A percentile compares a stretch with the other conserved stretches of the same genome.
phyloP scores from a whole-genome alignment of 2,797 vertebrate genomes.

The Phrynocephalus forsythii region DNA sequence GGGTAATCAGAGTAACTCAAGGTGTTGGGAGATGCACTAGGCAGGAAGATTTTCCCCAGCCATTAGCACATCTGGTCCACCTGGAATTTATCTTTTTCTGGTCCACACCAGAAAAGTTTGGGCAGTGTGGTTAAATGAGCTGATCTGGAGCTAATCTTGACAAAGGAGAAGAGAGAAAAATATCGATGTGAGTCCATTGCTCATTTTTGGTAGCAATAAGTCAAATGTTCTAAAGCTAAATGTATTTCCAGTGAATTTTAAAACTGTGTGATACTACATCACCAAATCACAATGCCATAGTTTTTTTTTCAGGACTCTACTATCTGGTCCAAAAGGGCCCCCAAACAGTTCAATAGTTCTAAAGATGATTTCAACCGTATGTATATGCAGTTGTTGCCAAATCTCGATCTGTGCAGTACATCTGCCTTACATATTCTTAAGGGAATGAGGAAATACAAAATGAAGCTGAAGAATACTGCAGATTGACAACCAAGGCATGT shows the following conservation, averaged over 20 bases:
- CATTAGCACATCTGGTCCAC: no score
- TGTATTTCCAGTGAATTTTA: neutral
- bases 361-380: constrained; percentile 35
- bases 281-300: neutral
- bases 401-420: neutral
- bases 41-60: no score
- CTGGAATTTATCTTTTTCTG: no score
- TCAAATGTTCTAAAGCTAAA: neutral
- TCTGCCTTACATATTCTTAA: constrained; percentile 9
- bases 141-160: no score
- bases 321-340: neutral
- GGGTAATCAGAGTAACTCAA: no score
- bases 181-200: neutral
- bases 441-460: constrained; percentile 44
- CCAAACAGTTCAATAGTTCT: constrained; percentile 29
- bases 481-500: constrained; percentile 52
- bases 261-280: neutral
- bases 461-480: constrained; percentile 40
- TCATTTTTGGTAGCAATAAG: neutral
- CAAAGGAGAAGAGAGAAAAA: neutral
- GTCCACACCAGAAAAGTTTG: no score
- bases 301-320: neutral
- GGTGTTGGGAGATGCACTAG: no score
- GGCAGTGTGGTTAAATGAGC: no score
- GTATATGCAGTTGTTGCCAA: constrained; percentile 7